Evolutionary conservation across 2,113 vertebrate genomes (phyloP).

Genomic region (Coptodon rendalli): DNA sequence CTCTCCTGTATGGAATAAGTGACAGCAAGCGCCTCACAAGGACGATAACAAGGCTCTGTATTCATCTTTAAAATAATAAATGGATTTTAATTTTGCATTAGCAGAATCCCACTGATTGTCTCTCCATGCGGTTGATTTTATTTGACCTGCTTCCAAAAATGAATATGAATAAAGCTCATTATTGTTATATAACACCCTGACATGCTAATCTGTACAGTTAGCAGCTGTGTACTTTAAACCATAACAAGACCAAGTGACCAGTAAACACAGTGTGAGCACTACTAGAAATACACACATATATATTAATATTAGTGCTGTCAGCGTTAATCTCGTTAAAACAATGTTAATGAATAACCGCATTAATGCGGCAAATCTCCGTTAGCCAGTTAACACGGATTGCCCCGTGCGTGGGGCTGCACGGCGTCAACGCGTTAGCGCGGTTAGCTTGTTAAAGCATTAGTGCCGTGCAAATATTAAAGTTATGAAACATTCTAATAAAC

Average conservation of each 20-base stretch:
- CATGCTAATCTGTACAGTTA: slow-evolving; percentile 4
- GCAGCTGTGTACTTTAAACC: slow-evolving; percentile 1
- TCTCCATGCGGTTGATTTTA: not conserved
- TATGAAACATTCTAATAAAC: not conserved
- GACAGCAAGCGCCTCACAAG: not conserved
- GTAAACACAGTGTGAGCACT: not conserved
- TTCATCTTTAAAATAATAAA: not conserved
- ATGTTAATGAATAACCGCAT: not conserved
- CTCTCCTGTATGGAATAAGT: not conserved
- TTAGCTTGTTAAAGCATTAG: too few relatives aligned
- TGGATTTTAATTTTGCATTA: not conserved
- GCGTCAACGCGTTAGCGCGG: too few relatives aligned
- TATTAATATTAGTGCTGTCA: not conserved
- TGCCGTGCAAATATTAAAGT: not conserved
- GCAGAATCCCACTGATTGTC: not conserved
- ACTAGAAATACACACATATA: not conserved
- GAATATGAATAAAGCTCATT: slow-evolving; percentile 1
- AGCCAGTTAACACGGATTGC: not conserved
- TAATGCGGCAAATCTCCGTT: not conserved
- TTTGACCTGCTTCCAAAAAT: slow-evolving; percentile 31
- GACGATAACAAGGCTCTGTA: not conserved
- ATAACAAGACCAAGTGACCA: not conserved
- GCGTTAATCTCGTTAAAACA: not conserved
- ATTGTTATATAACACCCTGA: slow-evolving; percentile 35
- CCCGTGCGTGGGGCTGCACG: not conserved